Conservation (phyloP, 2,888 invertebrate genomes). For the Rotaria sp. region DNA sequence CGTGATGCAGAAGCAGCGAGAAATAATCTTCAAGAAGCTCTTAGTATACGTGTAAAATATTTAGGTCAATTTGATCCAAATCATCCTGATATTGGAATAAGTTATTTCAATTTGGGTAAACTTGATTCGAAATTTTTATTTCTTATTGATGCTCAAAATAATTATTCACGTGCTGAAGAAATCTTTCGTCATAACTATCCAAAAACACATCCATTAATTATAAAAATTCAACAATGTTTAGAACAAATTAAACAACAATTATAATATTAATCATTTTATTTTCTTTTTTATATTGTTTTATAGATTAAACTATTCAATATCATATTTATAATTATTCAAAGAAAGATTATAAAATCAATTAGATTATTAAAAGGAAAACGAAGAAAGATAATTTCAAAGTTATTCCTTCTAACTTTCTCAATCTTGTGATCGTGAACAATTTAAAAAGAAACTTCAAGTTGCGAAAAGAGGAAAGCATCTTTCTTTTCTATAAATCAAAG, state of each 20-base stretch:
- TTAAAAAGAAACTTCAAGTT: no score
- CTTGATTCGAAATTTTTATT: not conserved
- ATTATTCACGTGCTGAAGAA: not conserved
- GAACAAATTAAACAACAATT: not conserved
- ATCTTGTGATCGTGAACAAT: no score
- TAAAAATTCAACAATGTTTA: not conserved
- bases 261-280: not conserved
- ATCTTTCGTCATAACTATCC: not conserved
- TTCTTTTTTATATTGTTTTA: not conserved
- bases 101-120: not conserved
- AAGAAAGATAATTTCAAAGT: no score
- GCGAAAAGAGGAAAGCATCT: no score
- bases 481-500: no score
- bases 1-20: not conserved
- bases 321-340: no score
- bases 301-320: no score
- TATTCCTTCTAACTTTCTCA: no score
- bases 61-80: not conserved
- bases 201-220: not conserved
- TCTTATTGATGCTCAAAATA: not conserved
- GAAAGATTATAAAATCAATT: no score
- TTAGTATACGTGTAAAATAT: not conserved
- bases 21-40: not conserved
- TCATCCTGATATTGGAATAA: not conserved
- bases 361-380: no score